Evolutionary conservation across 1,140 invertebrate genomes (phyloP).

Genomic region (Bemisia tabaci): DNA sequence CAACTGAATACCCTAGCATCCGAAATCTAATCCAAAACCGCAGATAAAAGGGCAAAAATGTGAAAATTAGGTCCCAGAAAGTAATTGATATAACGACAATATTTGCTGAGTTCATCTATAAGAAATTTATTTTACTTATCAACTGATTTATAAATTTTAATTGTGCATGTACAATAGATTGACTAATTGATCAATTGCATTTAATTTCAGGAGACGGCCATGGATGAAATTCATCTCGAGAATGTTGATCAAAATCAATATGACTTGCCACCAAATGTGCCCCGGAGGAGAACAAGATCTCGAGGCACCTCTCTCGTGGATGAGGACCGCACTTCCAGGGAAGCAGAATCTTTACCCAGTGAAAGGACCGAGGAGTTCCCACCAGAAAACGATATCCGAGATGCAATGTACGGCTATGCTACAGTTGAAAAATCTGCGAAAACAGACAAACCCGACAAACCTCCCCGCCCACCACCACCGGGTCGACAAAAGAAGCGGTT

Average conservation of each 20-base stretch:
- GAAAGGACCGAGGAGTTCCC: constrained; percentile 31
- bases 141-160: no score
- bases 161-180: no score
- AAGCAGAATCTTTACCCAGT: constrained; percentile 45
- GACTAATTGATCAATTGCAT: no score
- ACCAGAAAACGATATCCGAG: constrained; percentile 7
- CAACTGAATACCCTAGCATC: no score
- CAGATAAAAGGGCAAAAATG: no score
- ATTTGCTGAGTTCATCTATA: no score
- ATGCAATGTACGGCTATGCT: constrained; percentile 40
- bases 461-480: constrained; percentile 37
- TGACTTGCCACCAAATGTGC: constrained; percentile 26
- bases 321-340: constrained; percentile 53
- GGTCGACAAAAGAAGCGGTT: constrained; percentile 31
- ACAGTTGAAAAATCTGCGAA: constrained; percentile 43
- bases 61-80: no score
- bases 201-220: neutral
- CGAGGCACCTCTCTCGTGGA: constrained; percentile 39
- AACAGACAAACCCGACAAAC: constrained; percentile 27
- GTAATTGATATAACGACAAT: no score
- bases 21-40: no score
- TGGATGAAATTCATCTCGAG: neutral
- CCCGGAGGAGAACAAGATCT: constrained; percentile 37
- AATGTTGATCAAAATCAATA: neutral
- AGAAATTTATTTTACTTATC: no score